Evolutionary conservation across 2,113 vertebrate species (phyloP), one percentile per base, ranked within the genome.

Genomic region (Podarcis cretensis): DNA sequence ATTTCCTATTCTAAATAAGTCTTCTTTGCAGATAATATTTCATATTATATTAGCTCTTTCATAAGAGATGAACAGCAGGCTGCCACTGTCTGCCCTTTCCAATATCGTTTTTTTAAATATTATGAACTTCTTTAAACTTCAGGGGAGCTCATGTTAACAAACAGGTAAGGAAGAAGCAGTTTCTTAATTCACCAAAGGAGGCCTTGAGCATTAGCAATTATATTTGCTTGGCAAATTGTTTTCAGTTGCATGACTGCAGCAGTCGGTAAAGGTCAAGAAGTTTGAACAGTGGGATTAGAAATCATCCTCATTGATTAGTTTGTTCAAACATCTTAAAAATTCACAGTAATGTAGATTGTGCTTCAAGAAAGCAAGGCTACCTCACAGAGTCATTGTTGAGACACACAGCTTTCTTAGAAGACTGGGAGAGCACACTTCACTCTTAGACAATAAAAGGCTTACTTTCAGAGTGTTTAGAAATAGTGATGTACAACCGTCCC

Each of bases 201-300:
- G 32, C 30, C 81, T 87, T 59, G 86, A 32, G 84, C 83, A 90
- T 16, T 57, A 87, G 89, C 92, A 84, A 89, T 93, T 92, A 93
- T 83, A 90, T 94, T 54, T 43, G 3, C 63, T 94, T 94, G 92
- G 85, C 87, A 93, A 87, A 89, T 93, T 90, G 25, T 88, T 94
- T 92, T 93, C 32, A 85, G 92, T 94, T 94, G 8, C 66, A 73
- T 92, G 90, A 92, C 78, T 91, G 74, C 84, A 92, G 80, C 43
- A 93, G 84, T 90, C 92, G 84, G 9, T 76, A 90, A 74, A 88
- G 93, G 20, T 88, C 43, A 92, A 88, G 66, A 23, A 76, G 30
- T 18, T 82, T 87, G 74, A 85, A 6, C 32, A 78, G 75, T n/a
- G 16, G 59, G 73, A 84, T 30, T 10, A 84, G 43, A 65, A 89